These are phyloP conservation scores for Drosophila vallismaia DNA, from an alignment of 2,888 invertebrate species.

Conservation along the genomic window DNA sequence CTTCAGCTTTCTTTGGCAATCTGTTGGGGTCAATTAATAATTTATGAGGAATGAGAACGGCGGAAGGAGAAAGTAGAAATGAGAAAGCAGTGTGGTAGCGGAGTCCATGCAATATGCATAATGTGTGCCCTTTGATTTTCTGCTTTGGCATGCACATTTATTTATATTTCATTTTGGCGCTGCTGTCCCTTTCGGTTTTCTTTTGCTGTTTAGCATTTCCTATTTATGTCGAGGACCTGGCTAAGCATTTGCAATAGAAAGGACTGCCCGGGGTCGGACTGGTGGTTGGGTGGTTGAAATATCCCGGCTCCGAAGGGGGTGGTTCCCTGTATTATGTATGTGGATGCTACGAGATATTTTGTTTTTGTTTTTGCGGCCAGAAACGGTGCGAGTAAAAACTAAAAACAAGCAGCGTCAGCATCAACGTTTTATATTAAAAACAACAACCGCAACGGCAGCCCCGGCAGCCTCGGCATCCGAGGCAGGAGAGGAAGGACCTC, in stretches of 20 bases:
- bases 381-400: slow-evolving; percentile 66
- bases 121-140: slow-evolving; percentile 71
- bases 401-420: slow-evolving; percentile 76
- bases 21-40: slow-evolving; percentile 44
- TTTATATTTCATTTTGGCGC: slow-evolving; percentile 71
- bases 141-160: slow-evolving; percentile 68
- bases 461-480: slow-evolving; percentile 13
- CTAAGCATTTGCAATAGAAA: slow-evolving; percentile 51
- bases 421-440: slow-evolving; percentile 75
- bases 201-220: slow-evolving; percentile 57
- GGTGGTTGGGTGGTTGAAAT: not conserved
- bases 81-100: not conserved
- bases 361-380: slow-evolving; percentile 41
- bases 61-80: slow-evolving; percentile 1
- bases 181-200: slow-evolving; percentile 35
- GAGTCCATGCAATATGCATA: slow-evolving; percentile 70
- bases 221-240: slow-evolving; percentile 52
- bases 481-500: slow-evolving; percentile 24
- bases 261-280: slow-evolving; percentile 19
- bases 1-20: slow-evolving; percentile 10
- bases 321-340: slow-evolving; percentile 46
- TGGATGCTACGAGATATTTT: slow-evolving; percentile 26
- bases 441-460: slow-evolving; percentile 40
- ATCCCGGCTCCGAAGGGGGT: slow-evolving; percentile 12
- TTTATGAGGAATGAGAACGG: slow-evolving; percentile 31